Evolutionary conservation across 2,797 vertebrate species (phyloP), one percentile per base, ranked within the genome.

Genomic region (Pseudotriccus pelzelni): DNA sequence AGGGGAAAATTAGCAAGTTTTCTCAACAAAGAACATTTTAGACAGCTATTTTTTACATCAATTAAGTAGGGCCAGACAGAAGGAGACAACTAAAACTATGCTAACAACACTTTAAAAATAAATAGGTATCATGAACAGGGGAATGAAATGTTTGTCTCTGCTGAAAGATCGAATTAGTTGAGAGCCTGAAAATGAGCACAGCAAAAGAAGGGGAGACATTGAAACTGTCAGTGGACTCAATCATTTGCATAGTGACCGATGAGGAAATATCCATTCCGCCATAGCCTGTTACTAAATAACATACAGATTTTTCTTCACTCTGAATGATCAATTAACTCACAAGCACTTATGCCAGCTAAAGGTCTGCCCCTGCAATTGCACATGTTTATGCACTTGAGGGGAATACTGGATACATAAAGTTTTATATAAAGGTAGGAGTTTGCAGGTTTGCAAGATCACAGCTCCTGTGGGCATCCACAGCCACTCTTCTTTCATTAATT

Each of bases 1-100:
- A 13, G 32, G 55, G 72, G 32, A 27, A 63, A 87, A 81, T 47
- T 41, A 91, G 39, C 84, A 87, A 78, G 66, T 95, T 83, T 86
- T 96, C 79, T 95, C 62, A 76, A 80, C 73, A 84, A 90, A 75
- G 39, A 94, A 74, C 60, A 50, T 80, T 84, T 83, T 72, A 83
- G 74, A 62, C 46, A 81, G 79, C 53, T 79, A 62, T 74, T 87
- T 94, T 81, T 95, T 64, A 52, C 12, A 18, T 59, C 43, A 85
- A 34, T 94, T 92, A 92, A 81, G 52, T n/a, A 86, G 67, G 70
- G 49, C 58, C 63, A 87, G 72, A 56, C 75, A 90, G 84, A 85
- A 74, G n/a, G 41, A 94, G 72, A 64, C 60, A 81, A 84, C 30
- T 67, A 79, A 93, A 95, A 52, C 55, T 30, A 56, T 59, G 43